These are phyloP conservation scores for Menidia beryllina DNA, from an alignment of 2,113 vertebrate species.

Conservation along the genomic window DNA sequence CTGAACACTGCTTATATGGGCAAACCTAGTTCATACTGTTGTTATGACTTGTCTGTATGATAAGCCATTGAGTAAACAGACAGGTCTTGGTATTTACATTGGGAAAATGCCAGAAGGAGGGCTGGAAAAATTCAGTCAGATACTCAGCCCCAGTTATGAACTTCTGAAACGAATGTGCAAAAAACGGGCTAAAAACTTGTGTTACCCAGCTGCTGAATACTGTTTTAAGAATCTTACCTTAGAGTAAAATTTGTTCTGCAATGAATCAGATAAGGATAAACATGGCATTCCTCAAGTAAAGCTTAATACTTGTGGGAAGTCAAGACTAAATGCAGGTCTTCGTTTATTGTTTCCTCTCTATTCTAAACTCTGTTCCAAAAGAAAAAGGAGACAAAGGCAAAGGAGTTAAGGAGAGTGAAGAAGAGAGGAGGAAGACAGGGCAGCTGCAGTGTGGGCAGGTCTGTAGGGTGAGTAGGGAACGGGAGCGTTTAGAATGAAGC, in stretches of 20 bases:
- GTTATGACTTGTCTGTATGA: slow-evolving; percentile 53
- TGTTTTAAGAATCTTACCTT: slow-evolving; percentile 53
- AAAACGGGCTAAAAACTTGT: slow-evolving; percentile 29
- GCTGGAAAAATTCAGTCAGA: slow-evolving; percentile 32
- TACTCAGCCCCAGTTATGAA: slow-evolving; percentile 38
- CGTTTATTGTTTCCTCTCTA: slow-evolving; percentile 64
- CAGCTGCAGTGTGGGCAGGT: slow-evolving; percentile 78
- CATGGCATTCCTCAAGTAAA: slow-evolving; percentile 24
- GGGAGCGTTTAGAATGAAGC: slow-evolving; percentile 79
- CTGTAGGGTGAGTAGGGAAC: slow-evolving; percentile 85
- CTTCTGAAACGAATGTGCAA: slow-evolving; percentile 48
- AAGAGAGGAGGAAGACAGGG: slow-evolving; percentile 70
- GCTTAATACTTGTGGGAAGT: slow-evolving; percentile 15
- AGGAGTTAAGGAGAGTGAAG: slow-evolving; percentile 66
- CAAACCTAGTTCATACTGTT: slow-evolving; percentile 47
- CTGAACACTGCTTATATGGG: slow-evolving; percentile 54
- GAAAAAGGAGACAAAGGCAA: slow-evolving; percentile 51
- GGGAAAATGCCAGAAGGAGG: slow-evolving; percentile 48
- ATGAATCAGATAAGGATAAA: slow-evolving; percentile 42
- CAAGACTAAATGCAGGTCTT: slow-evolving; percentile 44
- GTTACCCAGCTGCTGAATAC: slow-evolving; percentile 36
- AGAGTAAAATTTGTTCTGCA: slow-evolving; percentile 59
- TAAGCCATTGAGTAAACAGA: slow-evolving; percentile 58
- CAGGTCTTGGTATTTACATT: slow-evolving; percentile 57
- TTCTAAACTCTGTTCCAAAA: slow-evolving; percentile 59